A percentile compares a stretch with the other conserved stretches of the same genome.
These are phyloP conservation scores for Sebastes oblongus DNA, from an alignment of 2,797 vertebrate species.

Conservation along the genomic window DNA sequence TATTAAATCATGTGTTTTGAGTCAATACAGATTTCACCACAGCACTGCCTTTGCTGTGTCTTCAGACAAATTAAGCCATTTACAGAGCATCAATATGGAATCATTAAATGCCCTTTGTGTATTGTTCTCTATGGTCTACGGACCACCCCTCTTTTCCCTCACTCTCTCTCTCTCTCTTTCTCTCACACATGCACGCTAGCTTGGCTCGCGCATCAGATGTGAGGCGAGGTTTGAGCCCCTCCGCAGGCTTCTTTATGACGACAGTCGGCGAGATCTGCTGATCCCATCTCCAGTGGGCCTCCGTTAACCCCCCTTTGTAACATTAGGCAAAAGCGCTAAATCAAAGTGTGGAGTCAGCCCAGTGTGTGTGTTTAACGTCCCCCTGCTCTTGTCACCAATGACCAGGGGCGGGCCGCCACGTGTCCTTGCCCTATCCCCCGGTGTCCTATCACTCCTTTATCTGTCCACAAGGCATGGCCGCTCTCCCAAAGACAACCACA, in stretches of 20 bases:
- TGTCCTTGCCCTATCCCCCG: constrained; percentile 84
- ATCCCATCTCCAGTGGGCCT: constrained; percentile 80
- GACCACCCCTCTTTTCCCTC: constrained; percentile 65
- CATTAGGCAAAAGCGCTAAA: constrained; percentile 83
- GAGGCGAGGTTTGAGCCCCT: constrained; percentile 71
- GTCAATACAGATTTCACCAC: constrained; percentile 73
- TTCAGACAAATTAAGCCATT: constrained; percentile 82
- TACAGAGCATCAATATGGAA: constrained; percentile 81
- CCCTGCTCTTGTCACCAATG: constrained; percentile 83
- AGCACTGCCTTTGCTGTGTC: constrained; percentile 66
- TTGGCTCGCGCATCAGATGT: constrained; percentile 60
- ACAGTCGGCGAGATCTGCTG: constrained; percentile 80
- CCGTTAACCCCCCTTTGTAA: constrained; percentile 75
- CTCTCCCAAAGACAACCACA: constrained; percentile 80
- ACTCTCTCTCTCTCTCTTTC: constrained; percentile 12
- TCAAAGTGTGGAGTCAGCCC: constrained; percentile 83
- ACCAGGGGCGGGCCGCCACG: constrained; percentile 82
- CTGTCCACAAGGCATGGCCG: constrained; percentile 82
- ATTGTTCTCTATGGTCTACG: constrained; percentile 76
- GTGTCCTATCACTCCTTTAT: constrained; percentile 85
- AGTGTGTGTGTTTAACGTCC: constrained; percentile 83
- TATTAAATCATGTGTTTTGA: constrained; percentile 77
- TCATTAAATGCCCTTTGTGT: constrained; percentile 81
- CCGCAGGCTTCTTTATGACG: constrained; percentile 76
- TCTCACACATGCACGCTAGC: neutral